Evolutionary conservation across 2,113 vertebrate species (phyloP).

Genomic region (Scophthalmus maximus): DNA sequence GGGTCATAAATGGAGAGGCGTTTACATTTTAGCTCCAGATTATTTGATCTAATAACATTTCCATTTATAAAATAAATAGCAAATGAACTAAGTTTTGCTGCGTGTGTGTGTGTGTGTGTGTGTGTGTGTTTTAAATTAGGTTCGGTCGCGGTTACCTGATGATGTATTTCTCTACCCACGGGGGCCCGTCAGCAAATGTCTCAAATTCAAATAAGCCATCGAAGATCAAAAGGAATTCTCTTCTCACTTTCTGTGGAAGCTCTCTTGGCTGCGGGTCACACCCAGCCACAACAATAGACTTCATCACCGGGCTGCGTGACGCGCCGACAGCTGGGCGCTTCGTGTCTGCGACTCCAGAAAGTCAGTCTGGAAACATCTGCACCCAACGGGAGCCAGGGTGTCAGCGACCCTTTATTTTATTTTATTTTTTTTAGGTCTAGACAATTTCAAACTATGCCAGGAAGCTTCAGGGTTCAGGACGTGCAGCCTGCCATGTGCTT

Average conservation of each 20-base stretch:
- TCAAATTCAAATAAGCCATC: slow-evolving; percentile 51
- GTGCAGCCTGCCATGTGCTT: no score
- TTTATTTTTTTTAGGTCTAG: no score
- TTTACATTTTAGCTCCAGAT: no score
- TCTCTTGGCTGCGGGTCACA: slow-evolving; percentile 29
- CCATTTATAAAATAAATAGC: no score
- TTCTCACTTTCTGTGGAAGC: slow-evolving; percentile 67
- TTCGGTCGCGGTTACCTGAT: no score
- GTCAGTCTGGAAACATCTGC: not conserved
- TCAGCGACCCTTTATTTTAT: not conserved
- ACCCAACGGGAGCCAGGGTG: not conserved
- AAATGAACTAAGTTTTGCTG: no score
- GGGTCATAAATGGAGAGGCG: not conserved
- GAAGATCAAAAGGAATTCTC: slow-evolving; percentile 72
- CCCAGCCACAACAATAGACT: slow-evolving; percentile 51
- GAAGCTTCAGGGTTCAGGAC: no score
- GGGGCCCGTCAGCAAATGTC: slow-evolving; percentile 37
- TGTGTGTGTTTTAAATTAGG: not conserved
- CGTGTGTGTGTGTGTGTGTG: no score
- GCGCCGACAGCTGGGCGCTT: slow-evolving; percentile 57
- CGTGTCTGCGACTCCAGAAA: slow-evolving; percentile 2
- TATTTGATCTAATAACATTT: no score
- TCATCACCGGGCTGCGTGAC: slow-evolving; percentile 19
- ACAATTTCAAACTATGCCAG: no score
- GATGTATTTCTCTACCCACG: no score